Conservation (phyloP, 2,113 vertebrate genomes). For the Ia io region DNA sequence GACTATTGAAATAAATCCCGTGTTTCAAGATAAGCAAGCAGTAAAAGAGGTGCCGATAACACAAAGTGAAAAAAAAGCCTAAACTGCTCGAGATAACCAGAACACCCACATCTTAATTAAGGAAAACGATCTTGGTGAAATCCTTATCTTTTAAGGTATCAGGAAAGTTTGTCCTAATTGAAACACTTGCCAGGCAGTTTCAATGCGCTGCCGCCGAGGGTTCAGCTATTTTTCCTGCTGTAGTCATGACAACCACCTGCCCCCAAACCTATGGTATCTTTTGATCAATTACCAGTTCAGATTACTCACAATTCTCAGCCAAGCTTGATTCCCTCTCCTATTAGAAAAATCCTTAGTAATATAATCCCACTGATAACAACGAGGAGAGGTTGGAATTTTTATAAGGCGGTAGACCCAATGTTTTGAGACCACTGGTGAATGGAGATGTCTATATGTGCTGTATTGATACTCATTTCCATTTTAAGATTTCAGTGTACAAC, state of each 20-base stretch:
- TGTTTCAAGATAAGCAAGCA: background rate
- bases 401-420: background rate
- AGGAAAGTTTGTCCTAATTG: slow-evolving; percentile 9
- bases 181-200: background rate
- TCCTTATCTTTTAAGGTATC: background rate
- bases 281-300: slow-evolving; percentile 28
- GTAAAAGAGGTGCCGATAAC: background rate
- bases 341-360: background rate
- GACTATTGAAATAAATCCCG: background rate
- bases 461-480: background rate
- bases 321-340: background rate
- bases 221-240: background rate
- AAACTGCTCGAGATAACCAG: background rate
- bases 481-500: background rate
- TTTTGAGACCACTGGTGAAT: background rate
- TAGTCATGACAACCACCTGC: slow-evolving; percentile 47
- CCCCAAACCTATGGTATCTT: background rate
- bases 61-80: background rate
- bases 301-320: slow-evolving; percentile 6
- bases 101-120: background rate
- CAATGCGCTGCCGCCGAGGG: background rate
- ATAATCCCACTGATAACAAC: background rate
- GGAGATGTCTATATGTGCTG: background rate
- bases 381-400: background rate
- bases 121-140: background rate